Percentiles rank a stretch among this genome's conserved stretches.
These are phyloP conservation scores for Anas platyrhynchos DNA, from an alignment of 2,113 vertebrate genomes.

Conservation along the genomic window DNA sequence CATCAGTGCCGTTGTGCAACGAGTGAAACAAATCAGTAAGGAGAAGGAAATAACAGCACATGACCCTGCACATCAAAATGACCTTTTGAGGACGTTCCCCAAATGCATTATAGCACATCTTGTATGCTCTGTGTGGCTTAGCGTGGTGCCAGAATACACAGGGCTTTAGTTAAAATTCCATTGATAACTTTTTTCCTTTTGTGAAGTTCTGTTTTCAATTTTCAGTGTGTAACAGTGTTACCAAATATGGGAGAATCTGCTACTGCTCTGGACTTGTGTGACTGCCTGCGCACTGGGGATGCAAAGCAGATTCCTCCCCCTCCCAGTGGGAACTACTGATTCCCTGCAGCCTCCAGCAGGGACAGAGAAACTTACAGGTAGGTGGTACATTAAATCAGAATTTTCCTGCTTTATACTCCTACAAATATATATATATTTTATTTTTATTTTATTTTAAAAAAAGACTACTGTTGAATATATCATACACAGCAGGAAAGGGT, in stretches of 20 bases:
- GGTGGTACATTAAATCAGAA: background rate
- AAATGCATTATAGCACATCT: background rate
- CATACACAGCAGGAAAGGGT: background rate
- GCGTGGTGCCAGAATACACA: background rate
- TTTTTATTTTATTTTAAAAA: background rate
- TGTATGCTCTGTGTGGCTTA: background rate
- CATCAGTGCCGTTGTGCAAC: background rate
- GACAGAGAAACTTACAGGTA: background rate
- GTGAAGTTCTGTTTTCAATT: constrained; percentile 29
- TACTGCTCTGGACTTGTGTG: background rate
- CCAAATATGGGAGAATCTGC: constrained; percentile 34
- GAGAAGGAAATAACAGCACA: background rate
- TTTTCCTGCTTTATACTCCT: background rate
- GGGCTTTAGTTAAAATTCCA: constrained; percentile 43
- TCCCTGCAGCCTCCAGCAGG: background rate
- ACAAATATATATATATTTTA: background rate
- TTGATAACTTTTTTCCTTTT: background rate
- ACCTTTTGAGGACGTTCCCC: background rate
- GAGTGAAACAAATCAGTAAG: background rate
- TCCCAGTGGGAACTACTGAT: background rate
- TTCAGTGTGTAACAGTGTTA: background rate
- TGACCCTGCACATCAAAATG: background rate
- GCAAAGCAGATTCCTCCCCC: background rate
- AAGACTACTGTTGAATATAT: background rate
- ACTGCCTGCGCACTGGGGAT: background rate